Evolutionary conservation across 2,888 invertebrate species (phyloP).

Genomic region (Apodemia mormo): DNA sequence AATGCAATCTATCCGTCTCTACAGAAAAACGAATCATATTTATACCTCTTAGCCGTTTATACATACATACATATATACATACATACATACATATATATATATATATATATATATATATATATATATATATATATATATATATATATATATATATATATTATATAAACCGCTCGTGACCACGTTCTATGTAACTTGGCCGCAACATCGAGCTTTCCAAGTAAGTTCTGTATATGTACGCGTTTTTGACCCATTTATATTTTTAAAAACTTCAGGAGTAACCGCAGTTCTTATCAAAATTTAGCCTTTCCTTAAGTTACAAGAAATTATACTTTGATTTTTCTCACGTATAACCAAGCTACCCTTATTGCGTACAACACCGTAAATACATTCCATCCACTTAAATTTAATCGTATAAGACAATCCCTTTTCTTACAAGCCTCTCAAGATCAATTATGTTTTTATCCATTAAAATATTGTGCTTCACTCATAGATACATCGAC

Average conservation of each 20-base stretch:
- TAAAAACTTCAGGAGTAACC: not conserved
- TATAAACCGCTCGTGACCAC: no score
- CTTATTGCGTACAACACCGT: constrained; percentile 74
- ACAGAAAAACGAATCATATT: not conserved
- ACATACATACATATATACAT: no score
- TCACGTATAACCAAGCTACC: constrained; percentile 79
- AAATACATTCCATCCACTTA: constrained; percentile 64
- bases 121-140: no score
- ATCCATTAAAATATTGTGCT: constrained; percentile 11
- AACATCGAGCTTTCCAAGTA: no score
- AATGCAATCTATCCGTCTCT: not conserved
- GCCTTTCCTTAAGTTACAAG: not conserved
- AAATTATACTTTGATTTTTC: constrained; percentile 47
- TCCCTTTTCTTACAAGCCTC: constrained; percentile 11
- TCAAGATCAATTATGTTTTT: constrained; percentile 17
- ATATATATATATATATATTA: no score
- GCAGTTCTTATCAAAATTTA: not conserved
- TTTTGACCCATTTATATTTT: no score
- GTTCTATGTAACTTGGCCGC: no score
- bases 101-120: no score
- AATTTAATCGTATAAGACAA: constrained; percentile 13
- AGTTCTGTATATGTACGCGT: no score
- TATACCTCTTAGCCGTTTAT: no score
- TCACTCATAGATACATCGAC: not conserved
- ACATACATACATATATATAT: no score